phyloP scores from a whole-genome alignment of 2,797 vertebrate species.

The Tamandua tetradactyla region DNA sequence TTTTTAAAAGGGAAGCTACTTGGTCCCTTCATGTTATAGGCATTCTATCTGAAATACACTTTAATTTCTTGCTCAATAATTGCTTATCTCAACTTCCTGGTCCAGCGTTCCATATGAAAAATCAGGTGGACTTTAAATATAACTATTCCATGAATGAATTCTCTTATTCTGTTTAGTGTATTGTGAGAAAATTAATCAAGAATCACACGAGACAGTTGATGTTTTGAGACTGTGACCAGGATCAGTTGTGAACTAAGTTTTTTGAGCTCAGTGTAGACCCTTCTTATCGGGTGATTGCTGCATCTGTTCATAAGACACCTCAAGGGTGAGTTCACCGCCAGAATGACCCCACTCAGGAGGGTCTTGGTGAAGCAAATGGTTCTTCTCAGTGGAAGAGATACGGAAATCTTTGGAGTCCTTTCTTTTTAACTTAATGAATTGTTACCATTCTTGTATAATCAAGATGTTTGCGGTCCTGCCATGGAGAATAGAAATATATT shows the following conservation, averaged over 20 bases:
- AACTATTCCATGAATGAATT: not conserved
- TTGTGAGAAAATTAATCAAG: not conserved
- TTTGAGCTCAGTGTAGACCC: not conserved
- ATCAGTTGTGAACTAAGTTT: not conserved
- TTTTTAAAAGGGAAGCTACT: not conserved
- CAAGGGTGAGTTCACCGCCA: no score
- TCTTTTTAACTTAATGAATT: not conserved
- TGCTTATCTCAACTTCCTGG: not conserved
- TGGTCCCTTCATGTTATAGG: not conserved
- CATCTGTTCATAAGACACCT: not conserved
- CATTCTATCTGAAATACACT: not conserved
- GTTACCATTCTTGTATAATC: not conserved
- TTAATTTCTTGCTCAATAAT: not conserved
- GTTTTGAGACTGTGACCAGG: not conserved
- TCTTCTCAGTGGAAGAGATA: not conserved
- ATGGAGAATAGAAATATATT: not conserved
- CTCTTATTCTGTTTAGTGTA: not conserved
- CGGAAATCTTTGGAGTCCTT: not conserved
- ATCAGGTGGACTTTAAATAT: not conserved
- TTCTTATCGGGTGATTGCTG: not conserved
- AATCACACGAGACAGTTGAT: not conserved
- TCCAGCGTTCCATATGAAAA: not conserved
- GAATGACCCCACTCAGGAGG: not conserved
- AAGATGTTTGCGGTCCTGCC: not conserved
- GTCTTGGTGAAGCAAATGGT: not conserved